These are phyloP conservation scores for Synergus gifuensis DNA, from an alignment of 2,888 invertebrate species.

Conservation along the genomic window DNA sequence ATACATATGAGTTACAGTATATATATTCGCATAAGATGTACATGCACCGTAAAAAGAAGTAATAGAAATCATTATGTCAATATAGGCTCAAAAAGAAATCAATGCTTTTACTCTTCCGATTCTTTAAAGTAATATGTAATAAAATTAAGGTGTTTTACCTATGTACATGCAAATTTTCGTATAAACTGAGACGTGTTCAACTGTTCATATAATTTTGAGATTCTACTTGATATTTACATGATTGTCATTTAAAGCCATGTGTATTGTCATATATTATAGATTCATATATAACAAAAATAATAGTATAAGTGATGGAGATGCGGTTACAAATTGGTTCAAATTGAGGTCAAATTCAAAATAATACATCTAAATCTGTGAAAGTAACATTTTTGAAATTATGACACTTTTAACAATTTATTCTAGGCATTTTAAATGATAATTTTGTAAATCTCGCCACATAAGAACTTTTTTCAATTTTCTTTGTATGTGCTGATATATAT, in stretches of 20 bases:
- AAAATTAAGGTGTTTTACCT: not conserved
- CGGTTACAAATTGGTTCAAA: too few species aligned
- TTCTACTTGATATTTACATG: not conserved
- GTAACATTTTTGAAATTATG: not conserved
- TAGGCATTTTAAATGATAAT: too few species aligned
- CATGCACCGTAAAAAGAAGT: too few species aligned
- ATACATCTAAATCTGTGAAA: not conserved
- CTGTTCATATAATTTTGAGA: too few species aligned
- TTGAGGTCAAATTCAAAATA: too few species aligned
- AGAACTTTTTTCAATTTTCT: not conserved
- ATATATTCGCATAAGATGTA: too few species aligned
- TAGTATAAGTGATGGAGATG: too few species aligned
- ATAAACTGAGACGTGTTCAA: not conserved
- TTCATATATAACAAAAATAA: too few species aligned
- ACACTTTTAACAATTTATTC: not conserved
- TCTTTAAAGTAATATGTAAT: not conserved
- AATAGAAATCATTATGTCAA: too few species aligned
- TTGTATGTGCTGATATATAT: not conserved
- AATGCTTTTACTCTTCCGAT: not conserved
- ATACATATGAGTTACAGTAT: too few species aligned
- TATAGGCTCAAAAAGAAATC: not conserved
- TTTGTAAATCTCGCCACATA: not conserved
- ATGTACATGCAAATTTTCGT: not conserved
- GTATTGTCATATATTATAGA: too few species aligned
- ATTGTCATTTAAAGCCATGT: not conserved